phyloP scores from a whole-genome alignment of 2,888 invertebrate genomes.

The Morpho achilles region DNA sequence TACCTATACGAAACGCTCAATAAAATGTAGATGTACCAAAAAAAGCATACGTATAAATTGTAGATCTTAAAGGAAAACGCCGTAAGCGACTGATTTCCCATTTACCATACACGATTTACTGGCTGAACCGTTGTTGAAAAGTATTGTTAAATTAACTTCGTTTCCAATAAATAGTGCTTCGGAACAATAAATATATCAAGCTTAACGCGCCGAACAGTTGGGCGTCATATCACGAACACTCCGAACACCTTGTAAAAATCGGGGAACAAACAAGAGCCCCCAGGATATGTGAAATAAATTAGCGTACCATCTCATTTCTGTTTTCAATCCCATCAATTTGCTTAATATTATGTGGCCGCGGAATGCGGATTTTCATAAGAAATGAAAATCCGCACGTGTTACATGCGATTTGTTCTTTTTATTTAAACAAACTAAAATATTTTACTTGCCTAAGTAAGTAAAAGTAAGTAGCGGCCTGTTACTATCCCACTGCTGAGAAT shows the following conservation, averaged over 20 bases:
- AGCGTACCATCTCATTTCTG: constrained; percentile 51
- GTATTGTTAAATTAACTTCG: constrained; percentile 3
- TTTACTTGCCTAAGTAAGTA: too few relatives aligned
- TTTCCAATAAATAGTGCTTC: constrained; percentile 23
- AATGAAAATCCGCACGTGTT: too few relatives aligned
- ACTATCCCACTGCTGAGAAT: too few relatives aligned
- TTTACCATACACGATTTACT: constrained; percentile 3
- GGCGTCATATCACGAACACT: constrained; percentile 37
- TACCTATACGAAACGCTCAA: too few relatives aligned
- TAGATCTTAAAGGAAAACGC: not conserved
- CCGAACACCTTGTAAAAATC: constrained; percentile 50
- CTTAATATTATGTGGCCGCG: constrained; percentile 26
- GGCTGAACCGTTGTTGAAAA: constrained; percentile 9
- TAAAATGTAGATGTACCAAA: too few relatives aligned
- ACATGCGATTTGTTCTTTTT: too few relatives aligned
- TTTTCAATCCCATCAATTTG: constrained; percentile 48
- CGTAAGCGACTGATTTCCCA: constrained; percentile 2
- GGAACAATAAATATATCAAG: constrained; percentile 52
- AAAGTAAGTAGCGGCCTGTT: too few relatives aligned
- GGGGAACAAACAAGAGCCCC: constrained; percentile 59
- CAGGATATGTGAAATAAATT: constrained; percentile 66
- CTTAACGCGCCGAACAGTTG: constrained; percentile 56
- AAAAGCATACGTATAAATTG: too few relatives aligned
- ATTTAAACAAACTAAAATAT: too few relatives aligned
- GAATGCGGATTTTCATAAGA: too few relatives aligned